Conservation (phyloP, 1,140 invertebrate genomes). For the Drosophila melanogaster region DNA sequence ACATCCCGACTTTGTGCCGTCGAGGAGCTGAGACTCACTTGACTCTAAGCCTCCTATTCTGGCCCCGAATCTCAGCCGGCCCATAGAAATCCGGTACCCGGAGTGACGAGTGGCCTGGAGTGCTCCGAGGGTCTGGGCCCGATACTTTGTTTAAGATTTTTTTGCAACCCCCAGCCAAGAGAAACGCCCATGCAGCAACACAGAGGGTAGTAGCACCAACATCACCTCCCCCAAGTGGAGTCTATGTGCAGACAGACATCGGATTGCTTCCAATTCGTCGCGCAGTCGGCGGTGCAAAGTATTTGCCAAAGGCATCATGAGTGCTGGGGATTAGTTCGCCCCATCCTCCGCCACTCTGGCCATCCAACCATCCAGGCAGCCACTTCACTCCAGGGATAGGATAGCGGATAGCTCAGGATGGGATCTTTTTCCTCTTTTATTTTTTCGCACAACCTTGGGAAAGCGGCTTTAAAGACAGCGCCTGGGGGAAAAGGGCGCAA, state of each 20-base stretch:
- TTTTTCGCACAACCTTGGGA: conserved; percentile 67
- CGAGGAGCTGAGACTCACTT: conserved; percentile 54
- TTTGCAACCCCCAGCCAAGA: conserved; percentile 61
- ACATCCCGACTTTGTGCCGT: conserved; percentile 34
- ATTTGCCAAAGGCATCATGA: conserved; percentile 79
- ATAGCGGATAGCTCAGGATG: conserved; percentile 19
- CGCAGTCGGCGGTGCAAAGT: conserved; percentile 82
- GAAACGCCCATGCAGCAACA: conserved; percentile 68
- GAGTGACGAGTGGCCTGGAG: conserved; percentile 52
- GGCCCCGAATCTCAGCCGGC: conserved; percentile 38
- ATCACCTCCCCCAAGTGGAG: conserved; percentile 47
- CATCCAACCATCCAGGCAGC: conserved; percentile 34
- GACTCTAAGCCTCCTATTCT: conserved; percentile 49
- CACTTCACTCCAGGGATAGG: conserved; percentile 40
- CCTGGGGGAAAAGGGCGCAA: conserved; percentile 34
- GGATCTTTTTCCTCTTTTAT: conserved; percentile 32
- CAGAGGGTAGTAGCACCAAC: conserved; percentile 39
- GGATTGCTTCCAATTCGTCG: conserved; percentile 83
- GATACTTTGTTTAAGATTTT: conserved; percentile 79
- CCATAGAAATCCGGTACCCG: conserved; percentile 28
- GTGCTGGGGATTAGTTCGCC: conserved; percentile 77
- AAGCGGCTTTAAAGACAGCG: conserved; percentile 61
- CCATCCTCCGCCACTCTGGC: conserved; percentile 30
- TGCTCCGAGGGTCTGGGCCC: conserved; percentile 51
- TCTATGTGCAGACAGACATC: conserved; percentile 72